phyloP scores from a whole-genome alignment of 2,113 vertebrate genomes.

The Zapornia atra region DNA sequence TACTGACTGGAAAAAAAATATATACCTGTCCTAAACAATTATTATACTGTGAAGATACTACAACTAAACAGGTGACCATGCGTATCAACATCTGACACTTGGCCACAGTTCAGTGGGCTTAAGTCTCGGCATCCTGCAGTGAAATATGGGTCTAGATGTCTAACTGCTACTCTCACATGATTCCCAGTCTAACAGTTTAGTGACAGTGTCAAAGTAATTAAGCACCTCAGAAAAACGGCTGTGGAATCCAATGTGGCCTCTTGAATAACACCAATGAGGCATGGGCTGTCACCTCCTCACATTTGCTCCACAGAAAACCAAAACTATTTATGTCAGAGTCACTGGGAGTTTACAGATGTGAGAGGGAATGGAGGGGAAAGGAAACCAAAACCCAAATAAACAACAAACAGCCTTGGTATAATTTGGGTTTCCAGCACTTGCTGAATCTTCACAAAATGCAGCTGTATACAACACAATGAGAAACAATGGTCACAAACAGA shows the following conservation, averaged over 20 bases:
- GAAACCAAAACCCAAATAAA: too few species aligned
- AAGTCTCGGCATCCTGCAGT: not conserved
- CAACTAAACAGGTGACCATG: constrained; percentile 14
- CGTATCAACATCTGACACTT: constrained; percentile 17
- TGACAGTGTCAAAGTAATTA: constrained; percentile 48
- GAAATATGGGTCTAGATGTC: constrained; percentile 45
- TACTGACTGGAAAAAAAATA: constrained; percentile 6
- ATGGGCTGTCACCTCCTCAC: not conserved
- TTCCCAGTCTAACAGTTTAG: not conserved
- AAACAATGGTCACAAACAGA: not conserved
- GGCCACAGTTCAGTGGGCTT: constrained; percentile 14
- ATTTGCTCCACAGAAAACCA: not conserved
- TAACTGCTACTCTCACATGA: not conserved
- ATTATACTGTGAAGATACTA: not conserved
- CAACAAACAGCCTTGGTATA: fast-evolving
- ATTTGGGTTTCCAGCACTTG: not conserved
- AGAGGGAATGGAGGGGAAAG: not conserved
- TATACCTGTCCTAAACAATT: constrained; percentile 46
- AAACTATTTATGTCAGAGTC: not conserved
- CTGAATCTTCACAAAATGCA: constrained; percentile 10
- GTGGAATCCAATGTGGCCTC: not conserved
- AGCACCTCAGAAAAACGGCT: constrained; percentile 2
- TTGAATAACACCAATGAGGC: not conserved
- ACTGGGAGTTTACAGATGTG: not conserved
- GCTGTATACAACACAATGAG: not conserved